Evolutionary conservation across 35 echinoderm and acorn worm species (phyloP).

Genomic region (Eucidaris tribuloides): DNA sequence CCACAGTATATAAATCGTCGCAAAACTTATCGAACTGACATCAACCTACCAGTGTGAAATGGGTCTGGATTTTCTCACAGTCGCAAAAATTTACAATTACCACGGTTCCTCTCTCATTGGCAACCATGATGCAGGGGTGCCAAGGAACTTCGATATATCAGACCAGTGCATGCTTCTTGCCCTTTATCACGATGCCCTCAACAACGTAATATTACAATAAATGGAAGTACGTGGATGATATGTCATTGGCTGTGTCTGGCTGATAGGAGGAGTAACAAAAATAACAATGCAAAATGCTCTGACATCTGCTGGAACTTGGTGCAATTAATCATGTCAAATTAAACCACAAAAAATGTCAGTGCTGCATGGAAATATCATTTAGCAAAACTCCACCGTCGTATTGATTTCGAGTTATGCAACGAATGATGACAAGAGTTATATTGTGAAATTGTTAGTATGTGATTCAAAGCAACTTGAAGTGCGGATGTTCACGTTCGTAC

Average conservation of each 20-base stretch:
- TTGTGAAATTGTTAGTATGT: constrained; percentile 9
- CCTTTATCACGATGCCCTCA: constrained; percentile 1
- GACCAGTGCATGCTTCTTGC: neutral
- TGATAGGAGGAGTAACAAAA: neutral
- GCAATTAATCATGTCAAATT: neutral
- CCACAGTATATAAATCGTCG: no score
- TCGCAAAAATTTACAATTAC: neutral
- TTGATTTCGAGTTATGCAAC: neutral
- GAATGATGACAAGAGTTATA: neutral
- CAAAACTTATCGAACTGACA: neutral
- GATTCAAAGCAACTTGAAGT: constrained; percentile 20
- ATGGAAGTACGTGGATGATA: constrained; percentile 32
- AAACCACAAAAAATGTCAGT: constrained; percentile 22
- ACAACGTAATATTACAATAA: neutral
- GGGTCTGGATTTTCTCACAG: constrained; percentile 4
- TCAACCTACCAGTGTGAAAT: neutral
- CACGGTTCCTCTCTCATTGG: neutral
- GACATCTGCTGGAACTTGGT: neutral
- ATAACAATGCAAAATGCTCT: neutral
- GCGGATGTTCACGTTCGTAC: constrained; percentile 7
- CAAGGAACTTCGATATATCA: constrained; percentile 24
- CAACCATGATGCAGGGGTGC: neutral
- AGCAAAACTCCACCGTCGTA: neutral
- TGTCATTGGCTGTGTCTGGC: constrained; percentile 2
- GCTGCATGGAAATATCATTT: constrained; percentile 14